Conservation (phyloP, 2,888 invertebrate genomes). For the Lottia scabra region DNA sequence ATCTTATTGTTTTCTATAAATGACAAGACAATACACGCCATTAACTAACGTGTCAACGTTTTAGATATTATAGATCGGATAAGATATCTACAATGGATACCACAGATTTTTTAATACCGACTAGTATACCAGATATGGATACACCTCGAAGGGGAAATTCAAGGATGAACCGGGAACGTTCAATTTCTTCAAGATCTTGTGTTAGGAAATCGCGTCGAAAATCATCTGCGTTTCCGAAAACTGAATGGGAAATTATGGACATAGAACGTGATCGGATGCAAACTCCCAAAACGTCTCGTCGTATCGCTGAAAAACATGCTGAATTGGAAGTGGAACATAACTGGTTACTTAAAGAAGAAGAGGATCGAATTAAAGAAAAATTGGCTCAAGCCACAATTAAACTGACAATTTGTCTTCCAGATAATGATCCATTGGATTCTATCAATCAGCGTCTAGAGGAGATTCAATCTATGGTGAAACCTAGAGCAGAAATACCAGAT, state of each 20-base stretch:
- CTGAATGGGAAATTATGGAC: background rate
- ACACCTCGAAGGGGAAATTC: too few species aligned
- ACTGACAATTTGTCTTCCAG: slow-evolving; percentile 54
- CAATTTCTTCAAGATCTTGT: too few species aligned
- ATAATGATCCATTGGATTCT: slow-evolving; percentile 50
- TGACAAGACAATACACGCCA: too few species aligned
- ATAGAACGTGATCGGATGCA: background rate
- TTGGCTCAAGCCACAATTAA: slow-evolving; percentile 43
- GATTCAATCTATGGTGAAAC: slow-evolving; percentile 54
- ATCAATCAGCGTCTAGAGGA: slow-evolving; percentile 53
- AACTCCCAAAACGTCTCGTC: slow-evolving; percentile 35
- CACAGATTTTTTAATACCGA: too few species aligned
- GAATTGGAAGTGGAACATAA: slow-evolving; percentile 58
- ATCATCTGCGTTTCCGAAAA: background rate
- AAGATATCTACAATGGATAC: too few species aligned
- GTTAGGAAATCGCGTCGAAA: background rate
- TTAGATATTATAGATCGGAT: too few species aligned
- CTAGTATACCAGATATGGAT: too few species aligned
- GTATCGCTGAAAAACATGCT: slow-evolving; percentile 44
- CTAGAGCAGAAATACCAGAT: slow-evolving; percentile 46
- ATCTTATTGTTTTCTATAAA: too few species aligned
- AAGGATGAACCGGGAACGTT: too few species aligned
- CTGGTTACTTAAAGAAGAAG: slow-evolving; percentile 53
- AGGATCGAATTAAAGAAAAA: slow-evolving; percentile 41
- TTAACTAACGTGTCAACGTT: too few species aligned